phyloP scores from a whole-genome alignment of 2,113 vertebrate species.

The Otocyon megalotis region DNA sequence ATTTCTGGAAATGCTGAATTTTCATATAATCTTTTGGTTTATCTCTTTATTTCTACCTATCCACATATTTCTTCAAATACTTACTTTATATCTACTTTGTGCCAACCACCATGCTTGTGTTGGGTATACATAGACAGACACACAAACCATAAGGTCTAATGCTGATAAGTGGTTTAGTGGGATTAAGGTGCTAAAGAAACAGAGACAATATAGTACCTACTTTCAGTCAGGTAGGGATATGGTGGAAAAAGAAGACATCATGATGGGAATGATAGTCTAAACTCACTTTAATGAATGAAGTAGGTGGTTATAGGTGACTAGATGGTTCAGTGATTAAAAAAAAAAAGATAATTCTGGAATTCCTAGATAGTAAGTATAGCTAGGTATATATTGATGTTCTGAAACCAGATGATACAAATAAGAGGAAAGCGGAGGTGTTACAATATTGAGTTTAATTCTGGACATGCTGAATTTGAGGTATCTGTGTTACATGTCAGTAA shows the following conservation, averaged over 20 bases:
- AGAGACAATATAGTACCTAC: not conserved
- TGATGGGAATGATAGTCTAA: not conserved
- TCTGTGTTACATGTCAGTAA: not conserved
- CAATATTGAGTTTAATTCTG: not conserved
- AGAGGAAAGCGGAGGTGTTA: not conserved
- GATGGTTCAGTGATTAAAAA: not conserved
- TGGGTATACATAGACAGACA: not conserved
- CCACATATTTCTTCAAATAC: not conserved
- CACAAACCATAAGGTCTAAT: not conserved
- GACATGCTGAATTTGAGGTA: not conserved
- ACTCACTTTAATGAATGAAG: not conserved
- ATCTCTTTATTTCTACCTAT: not conserved
- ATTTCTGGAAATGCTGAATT: slow-evolving; percentile 4
- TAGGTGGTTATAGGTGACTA: not conserved
- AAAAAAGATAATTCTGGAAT: not conserved
- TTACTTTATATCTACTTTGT: not conserved
- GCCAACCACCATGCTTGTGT: not conserved
- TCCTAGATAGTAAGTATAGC: not conserved
- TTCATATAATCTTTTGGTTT: not conserved
- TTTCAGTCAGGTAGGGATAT: not conserved
- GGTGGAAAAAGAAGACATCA: not conserved
- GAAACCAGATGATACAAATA: not conserved
- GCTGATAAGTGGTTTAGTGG: not conserved
- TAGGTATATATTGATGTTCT: not conserved
- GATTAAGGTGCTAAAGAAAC: not conserved